Evolutionary conservation across 2,797 vertebrate genomes (phyloP).

Genomic region (Phrynocephalus forsythii): DNA sequence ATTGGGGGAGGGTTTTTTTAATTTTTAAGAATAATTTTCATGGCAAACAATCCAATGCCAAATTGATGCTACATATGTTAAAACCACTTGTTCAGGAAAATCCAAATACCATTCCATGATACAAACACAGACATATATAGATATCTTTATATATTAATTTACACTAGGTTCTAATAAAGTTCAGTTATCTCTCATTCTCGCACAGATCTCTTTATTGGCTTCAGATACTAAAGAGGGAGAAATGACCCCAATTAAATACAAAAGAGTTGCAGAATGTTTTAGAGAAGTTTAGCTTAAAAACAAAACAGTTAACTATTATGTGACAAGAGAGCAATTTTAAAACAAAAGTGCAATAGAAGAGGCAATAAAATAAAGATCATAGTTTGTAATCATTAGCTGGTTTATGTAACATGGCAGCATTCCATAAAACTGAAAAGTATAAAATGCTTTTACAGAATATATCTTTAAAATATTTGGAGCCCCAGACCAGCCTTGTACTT

Average conservation of each 20-base stretch:
- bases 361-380: conserved; percentile 35
- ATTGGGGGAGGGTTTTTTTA: neutral
- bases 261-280: conserved; percentile 24
- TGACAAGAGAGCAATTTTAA: conserved; percentile 41
- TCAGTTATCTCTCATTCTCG: conserved; percentile 37
- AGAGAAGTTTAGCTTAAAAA: conserved; percentile 18
- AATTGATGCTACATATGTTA: conserved; percentile 66
- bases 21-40: conserved; percentile 58
- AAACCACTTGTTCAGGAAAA: conserved; percentile 69
- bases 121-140: conserved; percentile 65
- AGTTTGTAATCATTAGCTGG: conserved; percentile 52
- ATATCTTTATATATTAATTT: conserved; percentile 59
- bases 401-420: conserved; percentile 10
- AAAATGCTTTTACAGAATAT: conserved; percentile 38
- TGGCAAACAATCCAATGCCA: conserved; percentile 65
- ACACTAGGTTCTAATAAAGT: conserved; percentile 57
- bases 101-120: conserved; percentile 56
- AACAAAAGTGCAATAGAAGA: conserved; percentile 57
- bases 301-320: conserved; percentile 28
- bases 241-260: conserved; percentile 23
- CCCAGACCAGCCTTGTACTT: conserved; percentile 36
- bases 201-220: conserved; percentile 52
- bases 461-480: conserved; percentile 27
- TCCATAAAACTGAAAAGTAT: conserved; percentile 12
- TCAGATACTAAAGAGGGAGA: conserved; percentile 28